Evolutionary conservation across 2,113 vertebrate species (phyloP), one percentile per base, ranked within the genome.

Genomic region (Felis chaus): DNA sequence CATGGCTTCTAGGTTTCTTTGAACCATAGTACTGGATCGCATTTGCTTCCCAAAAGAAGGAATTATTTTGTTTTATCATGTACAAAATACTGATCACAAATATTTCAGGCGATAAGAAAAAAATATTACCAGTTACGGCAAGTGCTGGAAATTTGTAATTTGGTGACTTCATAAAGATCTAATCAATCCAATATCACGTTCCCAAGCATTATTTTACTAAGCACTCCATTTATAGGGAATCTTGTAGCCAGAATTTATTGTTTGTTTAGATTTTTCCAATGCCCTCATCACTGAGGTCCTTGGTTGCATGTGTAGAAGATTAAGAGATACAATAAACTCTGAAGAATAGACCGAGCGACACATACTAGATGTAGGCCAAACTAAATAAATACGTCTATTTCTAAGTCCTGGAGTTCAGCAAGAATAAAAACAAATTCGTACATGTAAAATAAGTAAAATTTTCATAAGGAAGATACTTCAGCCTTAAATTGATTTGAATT

Each of bases 181-280:
- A 92, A 84, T 97, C 83, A 92, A 94, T 94, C 33, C 73, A 91
- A 80, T 41, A 68, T 88, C 81, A 95, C 18, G 0, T 90, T 97
- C 91, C 45, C 39, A 91, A 97, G 84, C 53, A 69, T 87, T 92
- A 84, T 97, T 96, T 95, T 93, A 73, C 96, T 89, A 97, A 96
- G 57, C 39, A 55, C 50, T 87, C 39, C 82, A 74, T 96, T 97
- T 96, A 92, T 90, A 96, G 57, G 81, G 94, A 95, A 90, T 81
- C 50, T 71, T 41, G 33, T 39, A 78, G 93, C 74, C 76, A 94
- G 66, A 82, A 94, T 95, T 98, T 97, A 96, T 73, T 97, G 39
- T 97, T 97, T 97, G 93, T 97, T 98, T 97, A 96, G 87, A 92
- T 82, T 95, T 97, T 96, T 97, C 66, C 74, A 95, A 13, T 96